These are phyloP conservation scores for Prionace glauca DNA, from an alignment of 2,797 vertebrate species.

Conservation along the genomic window DNA sequence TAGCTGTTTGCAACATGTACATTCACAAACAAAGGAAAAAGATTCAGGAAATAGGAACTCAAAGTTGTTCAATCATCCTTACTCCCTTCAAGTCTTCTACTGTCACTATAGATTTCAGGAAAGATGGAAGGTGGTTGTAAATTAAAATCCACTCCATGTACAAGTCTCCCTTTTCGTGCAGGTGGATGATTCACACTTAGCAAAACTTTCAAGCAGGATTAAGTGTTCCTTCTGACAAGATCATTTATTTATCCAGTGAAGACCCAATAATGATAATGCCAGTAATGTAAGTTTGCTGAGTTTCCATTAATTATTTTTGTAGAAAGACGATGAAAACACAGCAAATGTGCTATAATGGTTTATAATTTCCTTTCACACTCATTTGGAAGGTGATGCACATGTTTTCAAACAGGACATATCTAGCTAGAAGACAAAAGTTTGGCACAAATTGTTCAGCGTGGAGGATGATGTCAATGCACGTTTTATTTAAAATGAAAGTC, in stretches of 20 bases:
- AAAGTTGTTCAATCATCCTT: background rate
- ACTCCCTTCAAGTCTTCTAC: background rate
- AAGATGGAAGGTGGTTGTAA: background rate
- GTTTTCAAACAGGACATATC: background rate
- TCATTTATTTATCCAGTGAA: too few species aligned
- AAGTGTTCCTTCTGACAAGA: background rate
- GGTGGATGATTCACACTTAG: background rate
- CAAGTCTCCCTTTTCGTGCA: background rate
- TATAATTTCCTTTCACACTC: background rate
- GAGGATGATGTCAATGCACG: background rate
- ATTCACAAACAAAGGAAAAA: background rate
- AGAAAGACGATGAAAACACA: background rate
- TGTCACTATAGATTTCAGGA: background rate
- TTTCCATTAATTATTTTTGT: background rate
- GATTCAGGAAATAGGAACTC: background rate
- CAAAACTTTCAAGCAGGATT: background rate
- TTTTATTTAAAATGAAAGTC: constrained; percentile 36
- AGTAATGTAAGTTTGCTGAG: too few species aligned
- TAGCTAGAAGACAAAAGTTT: background rate
- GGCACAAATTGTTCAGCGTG: background rate
- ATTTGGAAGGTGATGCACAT: background rate
- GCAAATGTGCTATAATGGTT: background rate
- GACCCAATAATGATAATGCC: background rate
- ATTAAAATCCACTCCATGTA: too few species aligned
- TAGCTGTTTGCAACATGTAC: background rate